Conservation (phyloP, 2,888 invertebrate genomes). For the Trypoxylon attenuatum region DNA sequence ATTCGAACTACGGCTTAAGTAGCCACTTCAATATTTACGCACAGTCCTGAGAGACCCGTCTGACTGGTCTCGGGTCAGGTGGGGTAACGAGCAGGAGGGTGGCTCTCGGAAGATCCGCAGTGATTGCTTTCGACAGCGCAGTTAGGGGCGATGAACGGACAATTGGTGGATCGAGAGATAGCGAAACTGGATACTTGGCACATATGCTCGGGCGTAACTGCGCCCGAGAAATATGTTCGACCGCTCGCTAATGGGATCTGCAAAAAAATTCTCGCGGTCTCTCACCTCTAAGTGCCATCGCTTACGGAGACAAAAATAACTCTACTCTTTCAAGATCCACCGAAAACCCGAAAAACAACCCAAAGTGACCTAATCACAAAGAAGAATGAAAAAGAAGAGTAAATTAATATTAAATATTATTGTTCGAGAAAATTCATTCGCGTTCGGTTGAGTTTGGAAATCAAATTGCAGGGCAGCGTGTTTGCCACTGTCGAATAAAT, state of each 20-base stretch:
- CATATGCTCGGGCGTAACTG: constrained; percentile 50
- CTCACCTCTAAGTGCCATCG: too few relatives aligned
- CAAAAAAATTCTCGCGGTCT: too few relatives aligned
- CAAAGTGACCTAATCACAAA: too few relatives aligned
- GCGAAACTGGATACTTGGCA: constrained; percentile 54
- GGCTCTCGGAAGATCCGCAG: constrained; percentile 32
- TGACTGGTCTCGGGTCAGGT: constrained; percentile 15
- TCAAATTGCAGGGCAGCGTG: too few relatives aligned
- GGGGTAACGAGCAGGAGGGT: constrained; percentile 29
- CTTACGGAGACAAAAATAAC: too few relatives aligned
- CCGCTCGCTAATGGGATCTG: background rate
- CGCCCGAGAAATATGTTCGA: constrained; percentile 35
- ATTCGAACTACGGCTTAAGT: background rate
- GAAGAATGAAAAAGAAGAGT: background rate
- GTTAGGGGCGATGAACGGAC: constrained; percentile 53
- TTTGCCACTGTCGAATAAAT: background rate
- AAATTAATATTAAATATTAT: background rate
- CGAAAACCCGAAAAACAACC: background rate
- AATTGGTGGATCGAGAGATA: constrained; percentile 52
- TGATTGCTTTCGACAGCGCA: constrained; percentile 51
- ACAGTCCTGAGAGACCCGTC: background rate
- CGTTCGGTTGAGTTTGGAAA: too few relatives aligned
- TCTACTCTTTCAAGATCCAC: background rate
- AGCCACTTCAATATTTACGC: background rate
- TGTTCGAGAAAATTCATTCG: background rate